These are phyloP conservation scores for Globia sparganii DNA, from an alignment of 2,888 invertebrate genomes.

Conservation along the genomic window DNA sequence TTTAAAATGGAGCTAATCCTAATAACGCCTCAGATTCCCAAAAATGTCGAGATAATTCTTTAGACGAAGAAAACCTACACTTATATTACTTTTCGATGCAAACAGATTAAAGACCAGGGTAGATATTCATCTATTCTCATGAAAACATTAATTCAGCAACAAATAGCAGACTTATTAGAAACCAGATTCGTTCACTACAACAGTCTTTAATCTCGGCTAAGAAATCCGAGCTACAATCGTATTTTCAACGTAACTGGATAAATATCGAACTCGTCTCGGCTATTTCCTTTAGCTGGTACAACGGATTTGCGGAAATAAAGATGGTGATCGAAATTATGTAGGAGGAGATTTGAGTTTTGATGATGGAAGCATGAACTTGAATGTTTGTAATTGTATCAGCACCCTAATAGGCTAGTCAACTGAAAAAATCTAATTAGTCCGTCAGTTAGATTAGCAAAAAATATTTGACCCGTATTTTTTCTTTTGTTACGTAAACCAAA, in stretches of 20 bases:
- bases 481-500: too few species aligned
- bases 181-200: constrained; percentile 50
- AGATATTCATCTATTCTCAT: constrained; percentile 21
- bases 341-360: constrained; percentile 38
- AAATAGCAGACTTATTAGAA: constrained; percentile 48
- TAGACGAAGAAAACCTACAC: constrained; percentile 4
- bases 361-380: not conserved
- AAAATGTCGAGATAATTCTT: constrained; percentile 16
- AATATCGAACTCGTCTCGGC: constrained; percentile 62
- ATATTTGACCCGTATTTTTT: too few species aligned
- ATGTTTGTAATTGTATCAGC: not conserved
- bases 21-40: not conserved
- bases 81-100: constrained; percentile 26
- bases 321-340: constrained; percentile 68
- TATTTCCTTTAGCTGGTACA: constrained; percentile 74
- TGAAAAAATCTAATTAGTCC: too few species aligned
- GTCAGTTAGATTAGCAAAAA: too few species aligned
- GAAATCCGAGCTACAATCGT: constrained; percentile 54
- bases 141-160: constrained; percentile 40
- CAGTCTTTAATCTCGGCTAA: constrained; percentile 44
- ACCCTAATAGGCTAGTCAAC: too few species aligned
- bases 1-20: not conserved
- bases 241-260: constrained; percentile 62
- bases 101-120: constrained; percentile 31
- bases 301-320: constrained; percentile 73